These are phyloP conservation scores for Aspidiotus destructor DNA, from an alignment of 2,888 invertebrate species.

Conservation along the genomic window DNA sequence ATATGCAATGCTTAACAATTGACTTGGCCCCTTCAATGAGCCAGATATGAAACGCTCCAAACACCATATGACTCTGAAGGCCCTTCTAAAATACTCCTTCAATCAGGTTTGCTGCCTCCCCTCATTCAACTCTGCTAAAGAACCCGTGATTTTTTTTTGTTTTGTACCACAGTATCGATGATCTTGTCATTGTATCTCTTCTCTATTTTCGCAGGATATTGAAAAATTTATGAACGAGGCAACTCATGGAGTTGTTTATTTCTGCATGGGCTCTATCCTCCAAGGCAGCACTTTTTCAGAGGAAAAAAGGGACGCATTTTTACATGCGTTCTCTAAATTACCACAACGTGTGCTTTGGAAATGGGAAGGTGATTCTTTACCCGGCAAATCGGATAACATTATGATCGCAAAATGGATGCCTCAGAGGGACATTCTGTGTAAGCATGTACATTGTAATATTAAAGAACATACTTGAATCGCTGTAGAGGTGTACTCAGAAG, in stretches of 20 bases:
- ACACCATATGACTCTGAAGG: no score
- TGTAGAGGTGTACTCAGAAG: no score
- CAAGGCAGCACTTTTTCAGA: conserved; percentile 23
- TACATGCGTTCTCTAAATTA: conserved; percentile 52
- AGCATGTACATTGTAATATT: not conserved
- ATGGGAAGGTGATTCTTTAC: conserved; percentile 51
- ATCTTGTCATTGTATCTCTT: not conserved
- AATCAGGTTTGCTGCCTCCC: no score
- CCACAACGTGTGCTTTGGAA: conserved; percentile 67
- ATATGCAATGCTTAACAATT: no score
- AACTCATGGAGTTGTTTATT: conserved; percentile 33
- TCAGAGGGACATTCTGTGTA: conserved; percentile 68
- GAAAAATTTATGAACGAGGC: conserved; percentile 33
- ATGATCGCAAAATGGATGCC: conserved; percentile 59
- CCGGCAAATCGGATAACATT: conserved; percentile 43
- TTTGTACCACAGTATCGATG: no score
- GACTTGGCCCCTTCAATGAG: no score
- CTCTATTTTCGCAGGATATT: conserved; percentile 24
- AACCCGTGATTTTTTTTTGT: no score
- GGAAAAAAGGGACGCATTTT: conserved; percentile 42
- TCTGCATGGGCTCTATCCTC: conserved; percentile 34
- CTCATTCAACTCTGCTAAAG: no score
- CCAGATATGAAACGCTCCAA: no score
- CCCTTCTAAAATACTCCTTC: no score
- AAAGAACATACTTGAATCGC: no score